A percentile compares a stretch with the other conserved stretches of the same genome.
These are phyloP conservation scores for Penaeus chinensis DNA, from an alignment of 1,140 invertebrate genomes.

Conservation along the genomic window DNA sequence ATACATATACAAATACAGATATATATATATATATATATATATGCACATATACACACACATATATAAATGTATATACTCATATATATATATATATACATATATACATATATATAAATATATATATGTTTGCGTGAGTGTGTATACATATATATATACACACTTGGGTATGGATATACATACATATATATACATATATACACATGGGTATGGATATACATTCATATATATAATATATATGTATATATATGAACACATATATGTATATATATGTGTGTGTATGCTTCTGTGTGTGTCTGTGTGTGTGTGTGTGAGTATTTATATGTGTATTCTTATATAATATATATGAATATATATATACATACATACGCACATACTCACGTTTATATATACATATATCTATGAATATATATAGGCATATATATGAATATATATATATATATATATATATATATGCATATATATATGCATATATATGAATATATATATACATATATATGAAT, in stretches of 20 bases:
- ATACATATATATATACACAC: too few relatives aligned
- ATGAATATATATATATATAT: background rate
- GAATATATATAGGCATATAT: too few relatives aligned
- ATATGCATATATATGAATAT: too few relatives aligned
- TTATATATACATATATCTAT: background rate
- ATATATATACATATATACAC: too few relatives aligned
- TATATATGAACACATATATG: background rate
- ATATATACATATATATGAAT: too few relatives aligned
- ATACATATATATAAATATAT: too few relatives aligned
- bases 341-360: background rate
- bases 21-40: background rate
- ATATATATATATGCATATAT: too few relatives aligned
- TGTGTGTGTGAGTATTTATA: background rate
- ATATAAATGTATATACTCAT: background rate
- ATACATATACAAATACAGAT: background rate
- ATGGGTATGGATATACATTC: background rate
- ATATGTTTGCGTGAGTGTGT: background rate
- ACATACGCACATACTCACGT: background rate
- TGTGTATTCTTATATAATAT: constrained; percentile 13
- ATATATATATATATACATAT: background rate
- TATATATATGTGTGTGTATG: too few relatives aligned
- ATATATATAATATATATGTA: constrained; percentile 4
- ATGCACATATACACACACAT: background rate
- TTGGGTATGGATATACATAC: background rate
- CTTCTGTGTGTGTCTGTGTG: background rate